A percentile compares a stretch with the other conserved stretches of the same genome.
Evolutionary conservation across 2,888 invertebrate genomes (phyloP).

Genomic region (Mimas tiliae): DNA sequence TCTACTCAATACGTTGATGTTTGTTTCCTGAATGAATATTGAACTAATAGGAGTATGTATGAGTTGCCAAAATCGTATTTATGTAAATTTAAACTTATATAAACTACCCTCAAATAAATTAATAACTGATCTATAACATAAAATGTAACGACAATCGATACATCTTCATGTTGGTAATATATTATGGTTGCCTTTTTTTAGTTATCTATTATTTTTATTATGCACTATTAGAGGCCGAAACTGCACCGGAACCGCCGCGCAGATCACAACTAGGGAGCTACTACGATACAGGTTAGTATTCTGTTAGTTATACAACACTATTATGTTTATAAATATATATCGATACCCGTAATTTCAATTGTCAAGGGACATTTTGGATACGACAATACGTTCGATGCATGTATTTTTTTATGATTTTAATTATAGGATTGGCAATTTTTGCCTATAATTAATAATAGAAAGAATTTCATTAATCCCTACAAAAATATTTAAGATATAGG

Average conservation of each 20-base stretch:
- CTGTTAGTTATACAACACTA: conserved; percentile 29
- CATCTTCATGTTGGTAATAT: conserved; percentile 40
- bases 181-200: conserved; percentile 39
- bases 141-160: conserved; percentile 47
- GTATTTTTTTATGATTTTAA: no score
- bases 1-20: conserved; percentile 35
- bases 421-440: no score
- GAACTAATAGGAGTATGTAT: not conserved
- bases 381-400: no score
- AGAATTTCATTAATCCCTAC: no score
- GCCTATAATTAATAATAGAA: no score
- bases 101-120: no score
- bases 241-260: conserved; percentile 87
- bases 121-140: not conserved
- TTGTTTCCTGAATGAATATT: conserved; percentile 13
- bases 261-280: conserved; percentile 82
- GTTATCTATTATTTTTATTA: conserved; percentile 57
- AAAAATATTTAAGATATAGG: no score
- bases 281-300: conserved; percentile 84
- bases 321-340: no score
- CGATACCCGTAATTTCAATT: no score
- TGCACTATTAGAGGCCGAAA: conserved; percentile 84
- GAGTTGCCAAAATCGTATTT: not conserved
- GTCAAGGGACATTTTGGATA: no score
- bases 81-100: not conserved